These are phyloP conservation scores for Sphyrna mokarran DNA, from an alignment of 2,113 vertebrate genomes.

Conservation along the genomic window DNA sequence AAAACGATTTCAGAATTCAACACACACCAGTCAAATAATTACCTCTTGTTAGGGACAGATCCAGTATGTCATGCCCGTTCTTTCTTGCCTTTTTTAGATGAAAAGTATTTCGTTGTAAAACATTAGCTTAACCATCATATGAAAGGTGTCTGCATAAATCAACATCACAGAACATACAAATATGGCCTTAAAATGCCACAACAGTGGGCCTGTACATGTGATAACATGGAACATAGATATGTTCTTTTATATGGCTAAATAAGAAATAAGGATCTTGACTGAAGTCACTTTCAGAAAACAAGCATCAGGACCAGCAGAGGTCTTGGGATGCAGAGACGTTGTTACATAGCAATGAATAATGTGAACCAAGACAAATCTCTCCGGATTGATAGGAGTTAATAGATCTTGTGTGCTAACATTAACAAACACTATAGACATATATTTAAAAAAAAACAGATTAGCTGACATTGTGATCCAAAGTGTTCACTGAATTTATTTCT, in stretches of 20 bases:
- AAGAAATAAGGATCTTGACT: neutral
- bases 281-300: neutral
- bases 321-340: neutral
- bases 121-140: neutral
- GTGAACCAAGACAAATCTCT: neutral
- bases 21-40: neutral
- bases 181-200: neutral
- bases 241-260: neutral
- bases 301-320: neutral
- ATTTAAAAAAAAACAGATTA: neutral
- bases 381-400: neutral
- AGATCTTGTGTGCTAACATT: neutral
- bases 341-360: neutral
- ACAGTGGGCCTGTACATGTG: neutral
- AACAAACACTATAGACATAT: neutral
- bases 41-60: neutral
- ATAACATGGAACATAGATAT: neutral
- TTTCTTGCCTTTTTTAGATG: neutral
- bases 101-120: neutral
- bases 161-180: neutral
- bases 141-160: neutral
- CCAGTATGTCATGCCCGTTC: too few species aligned
- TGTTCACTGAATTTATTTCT: neutral
- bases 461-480: neutral
- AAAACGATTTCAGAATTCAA: neutral